A percentile compares a stretch with the other conserved stretches of the same genome.
Evolutionary conservation across 2,888 invertebrate genomes (phyloP).

Genomic region (Leistus spinibarbis): DNA sequence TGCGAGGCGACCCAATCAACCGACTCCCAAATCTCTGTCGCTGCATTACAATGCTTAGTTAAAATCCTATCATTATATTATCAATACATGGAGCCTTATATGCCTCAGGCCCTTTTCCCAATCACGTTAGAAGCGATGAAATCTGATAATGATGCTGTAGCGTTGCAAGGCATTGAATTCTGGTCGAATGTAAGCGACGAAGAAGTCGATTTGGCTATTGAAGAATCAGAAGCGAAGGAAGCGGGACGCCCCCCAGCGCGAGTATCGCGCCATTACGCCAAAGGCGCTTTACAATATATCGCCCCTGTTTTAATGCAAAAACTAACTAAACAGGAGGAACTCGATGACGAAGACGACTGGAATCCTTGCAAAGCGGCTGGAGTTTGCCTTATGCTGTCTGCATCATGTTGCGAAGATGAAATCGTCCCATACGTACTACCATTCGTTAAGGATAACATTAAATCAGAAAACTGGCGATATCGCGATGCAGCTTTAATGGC

Average conservation of each 20-base stretch:
- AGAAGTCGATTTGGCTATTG: conserved; percentile 94
- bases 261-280: conserved; percentile 96
- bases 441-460: conserved; percentile 94
- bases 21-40: conserved; percentile 92
- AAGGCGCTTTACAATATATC: conserved; percentile 93
- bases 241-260: conserved; percentile 91
- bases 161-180: conserved; percentile 98
- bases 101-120: conserved; percentile 97
- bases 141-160: conserved; percentile 92
- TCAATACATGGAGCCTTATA: conserved; percentile 98
- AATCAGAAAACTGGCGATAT: conserved; percentile 85
- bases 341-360: conserved; percentile 99
- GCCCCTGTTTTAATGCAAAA: conserved; percentile 94
- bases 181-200: conserved; percentile 99
- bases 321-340: conserved; percentile 95
- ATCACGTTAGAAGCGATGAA: conserved; percentile 99
- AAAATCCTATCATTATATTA: conserved; percentile 99
- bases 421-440: conserved; percentile 95
- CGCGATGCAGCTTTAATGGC: conserved; percentile 97
- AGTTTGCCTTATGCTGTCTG: conserved; percentile 96
- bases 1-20: conserved; percentile 97
- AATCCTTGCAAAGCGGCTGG: conserved; percentile 99
- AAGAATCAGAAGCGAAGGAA: conserved; percentile 92
- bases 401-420: conserved; percentile 96
- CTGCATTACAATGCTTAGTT: conserved; percentile 95